Evolutionary conservation across 2,888 invertebrate species (phyloP), one percentile per base, ranked within the genome.

Genomic region (Diploptera punctata): DNA sequence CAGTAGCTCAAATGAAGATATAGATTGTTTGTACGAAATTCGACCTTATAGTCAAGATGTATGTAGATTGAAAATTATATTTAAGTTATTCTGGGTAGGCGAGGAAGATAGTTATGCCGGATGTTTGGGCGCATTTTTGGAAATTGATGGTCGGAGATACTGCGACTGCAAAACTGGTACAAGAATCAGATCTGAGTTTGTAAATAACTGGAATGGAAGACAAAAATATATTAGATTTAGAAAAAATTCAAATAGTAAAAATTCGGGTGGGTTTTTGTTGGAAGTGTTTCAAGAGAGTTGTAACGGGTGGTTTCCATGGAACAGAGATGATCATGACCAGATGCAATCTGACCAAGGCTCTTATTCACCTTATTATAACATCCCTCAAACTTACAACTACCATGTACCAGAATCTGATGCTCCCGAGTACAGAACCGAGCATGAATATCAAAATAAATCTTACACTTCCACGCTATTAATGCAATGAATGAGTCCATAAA

Each of bases 91-190:
- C 75, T 85, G 84, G 76, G 80, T 87, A 43, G 88, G 87, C 0
- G 75, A 73, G 0, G 80, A 81, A 2, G 79, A 81, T 60, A 77
- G 76, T 29, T 78, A 78, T 21, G 70, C 74, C n/a, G 71, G 76
- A n/a, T 89, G 89, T 74, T 77, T 77, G 0, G 82, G 84, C 16
- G 87, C 87, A 7, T 86, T 83, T 76, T 75, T 89, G 2, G 86
- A 88, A 78, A 82, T 89, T 43, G 88, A 88, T 77, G 87, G 86
- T 0, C 85, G 85, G 77, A 81, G 83, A 16, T 82, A 87, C 65
- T 89, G 89, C 77, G 89, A 89, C 0, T 89, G 89, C 76, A 84
- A 84, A 67, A 85, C 84, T 2, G 84, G 84, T 1, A 75, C 83
- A 10, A 54, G 84, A 1, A 7, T 65, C 9, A 2, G 7, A 9